These are phyloP conservation scores for Clistopyga incitator DNA, from an alignment of 2,888 invertebrate genomes.

Conservation along the genomic window DNA sequence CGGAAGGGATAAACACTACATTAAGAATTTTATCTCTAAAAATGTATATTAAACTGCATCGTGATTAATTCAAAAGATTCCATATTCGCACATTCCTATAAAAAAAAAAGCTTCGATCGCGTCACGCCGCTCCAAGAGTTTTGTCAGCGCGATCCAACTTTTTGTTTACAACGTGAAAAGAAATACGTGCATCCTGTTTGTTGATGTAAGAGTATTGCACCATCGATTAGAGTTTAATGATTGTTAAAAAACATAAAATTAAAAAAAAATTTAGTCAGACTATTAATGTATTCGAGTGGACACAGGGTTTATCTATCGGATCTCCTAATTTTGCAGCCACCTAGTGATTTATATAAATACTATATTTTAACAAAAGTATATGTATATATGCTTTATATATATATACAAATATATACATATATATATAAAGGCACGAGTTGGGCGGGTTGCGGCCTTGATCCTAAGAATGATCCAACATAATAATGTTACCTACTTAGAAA, in stretches of 20 bases:
- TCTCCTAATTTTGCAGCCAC: constrained; percentile 53
- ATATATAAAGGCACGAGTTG: constrained; percentile 27
- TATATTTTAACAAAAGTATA: not conserved
- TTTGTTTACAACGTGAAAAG: constrained; percentile 18
- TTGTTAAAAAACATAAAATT: constrained; percentile 43
- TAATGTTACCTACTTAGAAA: constrained; percentile 54
- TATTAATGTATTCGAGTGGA: constrained; percentile 53
- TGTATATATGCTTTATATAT: constrained; percentile 1
- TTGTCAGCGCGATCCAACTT: constrained; percentile 36
- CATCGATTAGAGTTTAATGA: constrained; percentile 63
- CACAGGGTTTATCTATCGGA: constrained; percentile 60
- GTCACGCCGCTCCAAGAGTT: constrained; percentile 42
- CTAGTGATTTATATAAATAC: constrained; percentile 20
- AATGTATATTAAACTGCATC: not conserved
- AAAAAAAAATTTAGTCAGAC: constrained; percentile 43
- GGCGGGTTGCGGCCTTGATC: constrained; percentile 48
- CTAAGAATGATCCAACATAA: constrained; percentile 55
- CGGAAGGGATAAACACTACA: too few species aligned
- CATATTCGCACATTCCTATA: not conserved
- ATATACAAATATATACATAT: not conserved
- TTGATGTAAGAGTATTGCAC: constrained; percentile 57
- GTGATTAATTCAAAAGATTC: not conserved
- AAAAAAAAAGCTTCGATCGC: constrained; percentile 43
- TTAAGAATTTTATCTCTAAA: not conserved
- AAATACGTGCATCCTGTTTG: constrained; percentile 35